phyloP scores from a whole-genome alignment of 2,113 vertebrate species.

The Phyllostomus hastatus region DNA sequence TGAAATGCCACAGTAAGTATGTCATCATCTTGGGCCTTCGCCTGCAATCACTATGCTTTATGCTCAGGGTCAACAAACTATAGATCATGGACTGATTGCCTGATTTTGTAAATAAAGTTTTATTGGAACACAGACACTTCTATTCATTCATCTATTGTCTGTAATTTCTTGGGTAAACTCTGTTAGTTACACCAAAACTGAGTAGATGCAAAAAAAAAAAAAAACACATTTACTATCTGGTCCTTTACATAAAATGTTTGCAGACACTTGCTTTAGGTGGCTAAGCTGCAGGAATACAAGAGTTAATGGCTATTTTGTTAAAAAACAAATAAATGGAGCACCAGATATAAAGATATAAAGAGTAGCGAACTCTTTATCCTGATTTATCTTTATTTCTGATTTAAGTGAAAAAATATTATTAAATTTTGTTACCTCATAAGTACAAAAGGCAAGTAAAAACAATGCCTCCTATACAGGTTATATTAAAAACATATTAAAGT shows the following conservation, averaged over 20 bases:
- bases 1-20: background rate
- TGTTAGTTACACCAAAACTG: background rate
- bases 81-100: background rate
- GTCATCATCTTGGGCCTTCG: background rate
- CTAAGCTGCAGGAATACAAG: background rate
- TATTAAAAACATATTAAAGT: background rate
- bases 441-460: background rate
- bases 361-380: background rate
- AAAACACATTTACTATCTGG: background rate
- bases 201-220: background rate
- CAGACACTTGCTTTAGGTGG: background rate
- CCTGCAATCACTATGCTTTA: background rate
- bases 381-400: background rate
- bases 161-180: background rate
- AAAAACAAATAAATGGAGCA: background rate
- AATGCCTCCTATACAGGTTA: background rate
- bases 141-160: background rate
- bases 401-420: background rate
- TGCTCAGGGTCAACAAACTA: background rate
- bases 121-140: background rate
- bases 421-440: background rate
- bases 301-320: background rate
- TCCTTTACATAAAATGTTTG: background rate
- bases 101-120: background rate
- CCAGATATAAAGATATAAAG: background rate